Conservation (phyloP, 2,113 vertebrate genomes). For the Alligator mississippiensis region DNA sequence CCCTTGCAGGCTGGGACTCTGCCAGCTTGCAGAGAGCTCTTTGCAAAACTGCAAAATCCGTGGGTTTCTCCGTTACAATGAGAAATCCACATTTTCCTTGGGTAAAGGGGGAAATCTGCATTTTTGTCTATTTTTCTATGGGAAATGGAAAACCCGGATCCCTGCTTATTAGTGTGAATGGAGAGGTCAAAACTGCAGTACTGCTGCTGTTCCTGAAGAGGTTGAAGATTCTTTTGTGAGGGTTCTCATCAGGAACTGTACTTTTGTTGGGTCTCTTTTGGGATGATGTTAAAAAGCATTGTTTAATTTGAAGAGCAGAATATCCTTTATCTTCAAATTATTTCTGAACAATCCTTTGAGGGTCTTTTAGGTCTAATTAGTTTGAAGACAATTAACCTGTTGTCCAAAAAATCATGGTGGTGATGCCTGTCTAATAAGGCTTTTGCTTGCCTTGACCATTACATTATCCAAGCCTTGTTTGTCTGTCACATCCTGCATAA, state of each 20-base stretch:
- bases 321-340: neutral
- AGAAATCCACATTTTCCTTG: neutral
- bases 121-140: neutral
- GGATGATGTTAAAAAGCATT: neutral
- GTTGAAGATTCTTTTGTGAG: neutral
- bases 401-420: neutral
- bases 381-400: neutral
- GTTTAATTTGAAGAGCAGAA: neutral
- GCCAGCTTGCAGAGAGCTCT: no score
- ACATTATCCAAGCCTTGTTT: neutral
- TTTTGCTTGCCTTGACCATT: neutral
- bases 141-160: neutral
- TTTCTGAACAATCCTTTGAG: neutral
- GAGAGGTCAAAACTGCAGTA: neutral
- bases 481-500: neutral
- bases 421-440: neutral
- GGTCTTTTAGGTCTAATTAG: neutral
- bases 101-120: no score
- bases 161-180: neutral
- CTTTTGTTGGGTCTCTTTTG: neutral
- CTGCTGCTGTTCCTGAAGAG: neutral
- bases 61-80: no score
- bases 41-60: no score
- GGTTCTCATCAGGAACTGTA: neutral
- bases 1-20: no score